Conservation (phyloP, 2,888 invertebrate species). For the Bedellia somnulentella region DNA sequence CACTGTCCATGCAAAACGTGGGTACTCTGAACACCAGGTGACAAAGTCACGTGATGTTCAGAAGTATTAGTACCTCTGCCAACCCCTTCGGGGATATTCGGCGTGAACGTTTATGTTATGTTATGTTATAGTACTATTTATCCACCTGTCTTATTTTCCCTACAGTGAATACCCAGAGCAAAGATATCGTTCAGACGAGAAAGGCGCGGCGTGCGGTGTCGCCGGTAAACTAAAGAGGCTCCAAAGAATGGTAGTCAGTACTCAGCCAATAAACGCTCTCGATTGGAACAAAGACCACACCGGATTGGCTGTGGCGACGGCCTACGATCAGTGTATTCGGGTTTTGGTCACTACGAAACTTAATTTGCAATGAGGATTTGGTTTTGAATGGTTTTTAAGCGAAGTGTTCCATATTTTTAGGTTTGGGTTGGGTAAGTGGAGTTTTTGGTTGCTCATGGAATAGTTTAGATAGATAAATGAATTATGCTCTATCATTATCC, state of each 20-base stretch:
- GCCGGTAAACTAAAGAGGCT: slow-evolving; percentile 73
- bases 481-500: too few species aligned
- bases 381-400: not conserved
- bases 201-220: slow-evolving; percentile 75
- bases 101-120: too few species aligned
- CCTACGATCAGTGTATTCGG: slow-evolving; percentile 89
- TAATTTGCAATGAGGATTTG: slow-evolving; percentile 56
- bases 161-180: slow-evolving; percentile 72
- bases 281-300: slow-evolving; percentile 92
- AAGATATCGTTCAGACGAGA: slow-evolving; percentile 68
- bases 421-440: too few species aligned
- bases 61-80: too few species aligned
- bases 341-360: slow-evolving; percentile 88
- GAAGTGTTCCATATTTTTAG: too few species aligned
- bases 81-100: too few species aligned
- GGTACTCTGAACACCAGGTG: too few species aligned
- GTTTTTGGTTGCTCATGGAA: too few species aligned
- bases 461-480: too few species aligned
- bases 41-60: too few species aligned
- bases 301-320: slow-evolving; percentile 84
- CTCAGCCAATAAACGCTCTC: slow-evolving; percentile 86
- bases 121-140: too few species aligned
- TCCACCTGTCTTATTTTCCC: not conserved
- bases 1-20: too few species aligned
- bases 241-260: slow-evolving; percentile 79